phyloP scores from a whole-genome alignment of 2,113 vertebrate species.

The Hemibagrus wyckioides region DNA sequence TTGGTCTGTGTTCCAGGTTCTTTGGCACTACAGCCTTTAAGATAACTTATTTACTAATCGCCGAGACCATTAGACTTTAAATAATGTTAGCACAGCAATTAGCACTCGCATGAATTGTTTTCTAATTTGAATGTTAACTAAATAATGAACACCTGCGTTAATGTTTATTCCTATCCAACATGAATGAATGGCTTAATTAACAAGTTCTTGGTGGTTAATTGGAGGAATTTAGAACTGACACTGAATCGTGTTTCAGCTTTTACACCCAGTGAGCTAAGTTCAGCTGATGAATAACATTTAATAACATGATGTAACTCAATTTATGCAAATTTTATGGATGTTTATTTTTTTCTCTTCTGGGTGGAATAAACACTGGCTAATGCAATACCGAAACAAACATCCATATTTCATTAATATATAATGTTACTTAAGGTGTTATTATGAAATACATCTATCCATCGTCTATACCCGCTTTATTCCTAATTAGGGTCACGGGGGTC shows the following conservation, averaged over 20 bases:
- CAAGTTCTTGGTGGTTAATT: neutral
- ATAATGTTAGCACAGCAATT: neutral
- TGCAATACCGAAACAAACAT: neutral
- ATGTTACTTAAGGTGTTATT: neutral
- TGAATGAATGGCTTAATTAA: neutral
- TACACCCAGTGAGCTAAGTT: neutral
- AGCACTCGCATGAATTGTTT: neutral
- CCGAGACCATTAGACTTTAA: neutral
- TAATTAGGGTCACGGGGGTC: no score
- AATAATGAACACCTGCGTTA: constrained; percentile 5
- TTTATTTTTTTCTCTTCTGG: neutral
- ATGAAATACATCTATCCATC: neutral
- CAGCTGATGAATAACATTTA: neutral
- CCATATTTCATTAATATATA: neutral
- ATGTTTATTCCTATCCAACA: neutral
- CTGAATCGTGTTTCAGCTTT: neutral
- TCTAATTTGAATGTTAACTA: neutral
- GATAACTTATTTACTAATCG: neutral
- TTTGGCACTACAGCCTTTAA: neutral
- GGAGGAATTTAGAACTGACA: neutral
- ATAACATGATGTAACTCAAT: neutral
- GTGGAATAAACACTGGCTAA: neutral
- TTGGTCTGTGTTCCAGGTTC: neutral
- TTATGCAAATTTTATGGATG: neutral
- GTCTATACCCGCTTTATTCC: no score